Percentiles rank a stretch among this genome's conserved stretches.
phyloP scores from a whole-genome alignment of 2,113 vertebrate genomes.

The Acinonyx jubatus region DNA sequence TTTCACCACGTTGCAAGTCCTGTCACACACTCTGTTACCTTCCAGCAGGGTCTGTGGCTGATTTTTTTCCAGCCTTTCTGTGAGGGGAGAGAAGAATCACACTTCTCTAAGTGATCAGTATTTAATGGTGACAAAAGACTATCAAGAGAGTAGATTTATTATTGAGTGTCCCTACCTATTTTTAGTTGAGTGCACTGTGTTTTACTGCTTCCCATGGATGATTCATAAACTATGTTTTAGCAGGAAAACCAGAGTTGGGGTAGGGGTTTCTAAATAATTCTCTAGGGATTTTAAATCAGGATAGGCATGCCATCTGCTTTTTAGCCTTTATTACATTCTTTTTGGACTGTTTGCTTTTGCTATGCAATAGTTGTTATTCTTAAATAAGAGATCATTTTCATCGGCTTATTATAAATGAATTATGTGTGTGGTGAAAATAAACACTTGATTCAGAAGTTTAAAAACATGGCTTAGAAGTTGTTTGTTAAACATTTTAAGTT shows the following conservation, averaged over 20 bases:
- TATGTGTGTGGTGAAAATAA: conserved; percentile 38
- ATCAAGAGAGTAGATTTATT: conserved; percentile 71
- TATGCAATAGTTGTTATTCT: background rate
- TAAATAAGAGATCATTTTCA: background rate
- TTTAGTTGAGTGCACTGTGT: conserved; percentile 65
- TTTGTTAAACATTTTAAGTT: conserved; percentile 23
- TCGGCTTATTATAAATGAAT: background rate
- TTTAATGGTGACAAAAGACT: conserved; percentile 56
- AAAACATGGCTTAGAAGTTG: background rate
- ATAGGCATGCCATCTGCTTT: background rate
- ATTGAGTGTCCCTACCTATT: conserved; percentile 63
- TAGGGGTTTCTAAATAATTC: background rate
- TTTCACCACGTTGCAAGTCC: background rate
- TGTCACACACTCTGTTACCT: background rate
- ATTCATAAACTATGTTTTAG: conserved; percentile 62
- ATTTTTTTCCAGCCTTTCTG: background rate
- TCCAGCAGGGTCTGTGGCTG: background rate
- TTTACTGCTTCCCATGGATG: conserved; percentile 45
- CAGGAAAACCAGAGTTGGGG: background rate
- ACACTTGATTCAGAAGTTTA: background rate
- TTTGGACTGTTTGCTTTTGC: background rate
- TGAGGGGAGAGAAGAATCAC: background rate
- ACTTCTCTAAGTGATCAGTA: conserved; percentile 5
- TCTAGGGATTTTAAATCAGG: conserved; percentile 29
- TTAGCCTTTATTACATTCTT: background rate